These are phyloP conservation scores for Nothura maculosa DNA, from an alignment of 2,797 vertebrate species.

Conservation along the genomic window DNA sequence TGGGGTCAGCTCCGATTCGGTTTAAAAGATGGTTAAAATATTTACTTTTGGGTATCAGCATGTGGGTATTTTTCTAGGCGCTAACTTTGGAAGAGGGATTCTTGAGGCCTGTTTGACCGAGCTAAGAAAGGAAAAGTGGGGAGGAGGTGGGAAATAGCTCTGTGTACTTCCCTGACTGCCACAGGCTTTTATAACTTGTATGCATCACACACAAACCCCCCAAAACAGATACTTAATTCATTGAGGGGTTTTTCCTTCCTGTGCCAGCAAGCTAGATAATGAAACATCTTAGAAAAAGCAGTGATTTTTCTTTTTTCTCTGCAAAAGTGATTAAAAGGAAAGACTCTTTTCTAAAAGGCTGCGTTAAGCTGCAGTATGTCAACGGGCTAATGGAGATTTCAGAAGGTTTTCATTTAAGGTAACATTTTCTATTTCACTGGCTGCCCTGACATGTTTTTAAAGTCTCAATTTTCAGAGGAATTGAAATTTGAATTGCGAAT, in stretches of 20 bases:
- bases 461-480: not conserved
- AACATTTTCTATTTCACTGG: not conserved
- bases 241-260: not conserved
- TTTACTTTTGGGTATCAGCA: not conserved
- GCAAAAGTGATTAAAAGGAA: not conserved
- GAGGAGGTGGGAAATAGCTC: not conserved
- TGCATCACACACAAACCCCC: not conserved
- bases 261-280: not conserved
- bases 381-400: not conserved
- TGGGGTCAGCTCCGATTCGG: rapidly evolving
- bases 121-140: not conserved
- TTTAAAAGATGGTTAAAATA: not conserved
- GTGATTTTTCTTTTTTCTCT: not conserved
- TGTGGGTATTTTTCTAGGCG: not conserved
- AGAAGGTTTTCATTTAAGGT: not conserved
- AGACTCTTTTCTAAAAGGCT: not conserved
- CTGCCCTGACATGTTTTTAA: not conserved
- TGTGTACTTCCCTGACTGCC: not conserved
- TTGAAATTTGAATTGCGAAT: not conserved
- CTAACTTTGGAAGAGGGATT: not conserved
- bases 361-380: not conserved
- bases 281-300: not conserved
- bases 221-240: not conserved
- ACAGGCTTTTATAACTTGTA: not conserved
- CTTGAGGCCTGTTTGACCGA: not conserved